Percentiles rank a stretch among this genome's conserved stretches.
Evolutionary conservation across 2,888 invertebrate species (phyloP).

Genomic region (Clistopyga incitator): DNA sequence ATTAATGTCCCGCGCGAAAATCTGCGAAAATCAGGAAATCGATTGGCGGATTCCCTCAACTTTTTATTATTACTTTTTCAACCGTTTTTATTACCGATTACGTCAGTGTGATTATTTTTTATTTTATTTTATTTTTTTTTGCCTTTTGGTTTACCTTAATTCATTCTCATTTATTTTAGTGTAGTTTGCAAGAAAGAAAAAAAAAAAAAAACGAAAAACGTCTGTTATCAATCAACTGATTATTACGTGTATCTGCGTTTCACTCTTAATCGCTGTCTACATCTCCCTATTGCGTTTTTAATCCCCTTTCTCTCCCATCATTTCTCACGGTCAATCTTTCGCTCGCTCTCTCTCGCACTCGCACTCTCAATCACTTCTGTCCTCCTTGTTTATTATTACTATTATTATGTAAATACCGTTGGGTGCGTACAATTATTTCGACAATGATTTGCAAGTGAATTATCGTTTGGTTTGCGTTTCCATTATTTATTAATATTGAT

Average conservation of each 20-base stretch:
- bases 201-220: slow-evolving; percentile 35
- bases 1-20: slow-evolving; percentile 80
- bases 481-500: slow-evolving; percentile 50
- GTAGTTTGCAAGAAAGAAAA: slow-evolving; percentile 59
- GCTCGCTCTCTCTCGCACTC: slow-evolving; percentile 67
- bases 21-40: slow-evolving; percentile 82
- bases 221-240: slow-evolving; percentile 62
- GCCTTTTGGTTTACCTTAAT: too few relatives aligned
- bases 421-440: slow-evolving; percentile 68
- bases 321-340: slow-evolving; percentile 48
- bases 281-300: slow-evolving; percentile 55
- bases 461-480: slow-evolving; percentile 60
- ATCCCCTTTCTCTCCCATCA: slow-evolving; percentile 54
- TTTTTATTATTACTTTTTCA: slow-evolving; percentile 47
- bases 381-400: slow-evolving; percentile 64
- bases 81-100: slow-evolving; percentile 44
- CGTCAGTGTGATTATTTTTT: slow-evolving; percentile 39
- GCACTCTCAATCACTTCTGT: slow-evolving; percentile 60
- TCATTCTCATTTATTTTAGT: slow-evolving; percentile 12
- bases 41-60: slow-evolving; percentile 67
- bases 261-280: slow-evolving; percentile 60
- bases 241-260: slow-evolving; percentile 67
- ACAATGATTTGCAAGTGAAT: slow-evolving; percentile 68
- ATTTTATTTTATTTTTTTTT: too few relatives aligned
- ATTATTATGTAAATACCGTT: slow-evolving; percentile 68